phyloP scores from a whole-genome alignment of 1,140 invertebrate species.

The Platyscapa corneri region DNA sequence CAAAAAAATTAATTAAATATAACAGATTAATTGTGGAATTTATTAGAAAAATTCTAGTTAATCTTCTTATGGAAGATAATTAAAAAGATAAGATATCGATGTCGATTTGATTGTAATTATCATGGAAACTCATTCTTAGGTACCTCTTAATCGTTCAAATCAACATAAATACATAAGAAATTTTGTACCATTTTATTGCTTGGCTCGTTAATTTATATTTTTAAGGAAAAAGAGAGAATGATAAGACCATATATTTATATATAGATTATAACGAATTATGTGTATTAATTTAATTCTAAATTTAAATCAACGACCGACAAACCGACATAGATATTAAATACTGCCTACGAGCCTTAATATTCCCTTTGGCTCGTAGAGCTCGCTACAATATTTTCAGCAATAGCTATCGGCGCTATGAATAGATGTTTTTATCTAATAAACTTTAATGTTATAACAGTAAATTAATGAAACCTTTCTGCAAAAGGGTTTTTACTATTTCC shows the following conservation, averaged over 20 bases:
- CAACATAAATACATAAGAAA: no score
- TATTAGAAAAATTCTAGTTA: background rate
- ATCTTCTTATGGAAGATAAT: background rate
- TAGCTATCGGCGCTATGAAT: background rate
- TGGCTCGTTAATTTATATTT: no score
- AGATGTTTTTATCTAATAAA: background rate
- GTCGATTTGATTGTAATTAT: no score
- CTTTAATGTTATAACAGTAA: background rate
- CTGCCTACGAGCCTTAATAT: background rate
- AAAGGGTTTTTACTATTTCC: no score
- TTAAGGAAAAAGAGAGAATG: background rate
- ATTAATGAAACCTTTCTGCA: no score
- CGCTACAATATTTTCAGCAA: background rate
- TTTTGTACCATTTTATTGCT: no score
- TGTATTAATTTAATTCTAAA: conserved; percentile 13
- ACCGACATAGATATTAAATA: conserved; percentile 9
- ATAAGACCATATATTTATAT: background rate
- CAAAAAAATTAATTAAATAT: background rate
- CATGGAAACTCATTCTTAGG: no score
- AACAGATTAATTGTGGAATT: background rate
- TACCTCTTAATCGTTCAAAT: no score
- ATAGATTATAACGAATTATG: background rate
- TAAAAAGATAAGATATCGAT: no score
- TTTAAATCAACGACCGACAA: background rate
- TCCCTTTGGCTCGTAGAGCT: background rate